Conservation (phyloP, 92 coral and sea anemone genomes). For the Actinernus sp. region DNA sequence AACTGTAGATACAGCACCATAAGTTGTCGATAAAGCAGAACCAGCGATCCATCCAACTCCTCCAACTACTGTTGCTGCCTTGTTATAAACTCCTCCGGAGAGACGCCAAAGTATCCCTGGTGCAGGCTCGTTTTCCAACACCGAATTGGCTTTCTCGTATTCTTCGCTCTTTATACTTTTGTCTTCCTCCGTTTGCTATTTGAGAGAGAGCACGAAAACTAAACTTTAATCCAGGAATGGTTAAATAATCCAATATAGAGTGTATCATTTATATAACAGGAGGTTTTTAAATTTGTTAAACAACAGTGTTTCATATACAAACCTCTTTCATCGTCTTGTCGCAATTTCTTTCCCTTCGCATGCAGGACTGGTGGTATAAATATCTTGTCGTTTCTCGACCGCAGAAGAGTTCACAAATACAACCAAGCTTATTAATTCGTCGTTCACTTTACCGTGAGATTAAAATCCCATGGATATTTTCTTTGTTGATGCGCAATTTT, state of each 20-base stretch:
- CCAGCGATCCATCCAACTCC: conserved; percentile 99
- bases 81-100: conserved; percentile 92
- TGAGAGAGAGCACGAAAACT: neutral
- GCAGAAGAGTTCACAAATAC: no score
- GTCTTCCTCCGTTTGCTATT: conserved; percentile 16
- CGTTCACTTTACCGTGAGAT: no score
- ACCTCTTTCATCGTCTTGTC: conserved; percentile 15
- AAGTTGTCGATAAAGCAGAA: conserved; percentile 90
- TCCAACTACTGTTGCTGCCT: conserved; percentile 92
- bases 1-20: conserved; percentile 77
- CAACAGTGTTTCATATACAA: neutral
- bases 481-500: conserved; percentile 1
- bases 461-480: neutral
- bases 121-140: conserved; percentile 38
- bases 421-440: no score
- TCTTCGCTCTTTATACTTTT: conserved; percentile 5
- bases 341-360: neutral
- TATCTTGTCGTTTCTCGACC: no score
- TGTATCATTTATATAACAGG: neutral
- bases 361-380: no score
- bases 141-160: conserved; percentile 19
- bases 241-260: neutral
- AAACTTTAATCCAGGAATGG: neutral
- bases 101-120: conserved; percentile 84
- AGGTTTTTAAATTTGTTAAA: neutral